A percentile compares a stretch with the other conserved stretches of the same genome.
Evolutionary conservation across 2,113 vertebrate genomes (phyloP).

Genomic region (Bubo scandiacus): DNA sequence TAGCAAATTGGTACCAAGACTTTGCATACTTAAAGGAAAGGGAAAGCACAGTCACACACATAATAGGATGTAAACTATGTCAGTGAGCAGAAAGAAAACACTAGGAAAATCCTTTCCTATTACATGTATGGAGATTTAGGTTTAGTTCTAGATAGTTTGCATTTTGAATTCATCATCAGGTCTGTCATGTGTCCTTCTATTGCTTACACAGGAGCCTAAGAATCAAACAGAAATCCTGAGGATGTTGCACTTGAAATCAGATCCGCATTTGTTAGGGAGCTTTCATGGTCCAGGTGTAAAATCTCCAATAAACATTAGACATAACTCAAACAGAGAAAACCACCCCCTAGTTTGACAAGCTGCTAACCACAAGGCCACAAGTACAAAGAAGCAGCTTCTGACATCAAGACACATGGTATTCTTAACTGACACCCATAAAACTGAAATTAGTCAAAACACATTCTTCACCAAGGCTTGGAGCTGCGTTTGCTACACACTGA

Average conservation of each 20-base stretch:
- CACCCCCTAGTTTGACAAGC: slow-evolving; percentile 25
- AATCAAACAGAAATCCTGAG: slow-evolving; percentile 17
- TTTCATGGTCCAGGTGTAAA: slow-evolving; percentile 64
- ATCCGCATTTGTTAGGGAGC: neutral
- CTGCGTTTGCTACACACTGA: neutral
- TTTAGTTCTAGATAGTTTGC: neutral
- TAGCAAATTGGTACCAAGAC: neutral
- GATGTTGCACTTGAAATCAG: slow-evolving; percentile 4
- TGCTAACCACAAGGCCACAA: slow-evolving; percentile 5
- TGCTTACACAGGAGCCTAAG: neutral
- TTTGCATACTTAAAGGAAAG: neutral
- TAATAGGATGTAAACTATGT: neutral
- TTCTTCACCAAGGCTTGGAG: neutral
- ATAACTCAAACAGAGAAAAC: slow-evolving; percentile 21
- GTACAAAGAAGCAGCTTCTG: slow-evolving; percentile 47
- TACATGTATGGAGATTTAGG: neutral
- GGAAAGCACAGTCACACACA: neutral
- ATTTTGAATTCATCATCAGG: neutral
- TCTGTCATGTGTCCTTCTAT: neutral
- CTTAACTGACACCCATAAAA: slow-evolving; percentile 58
- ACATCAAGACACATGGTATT: neutral
- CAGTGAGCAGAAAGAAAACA: neutral
- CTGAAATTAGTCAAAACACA: slow-evolving; percentile 27
- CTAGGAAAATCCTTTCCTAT: slow-evolving; percentile 16
- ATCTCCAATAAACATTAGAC: slow-evolving; percentile 42